Evolutionary conservation across 2,888 invertebrate genomes (phyloP).

Genomic region (Pterobdella sp.): DNA sequence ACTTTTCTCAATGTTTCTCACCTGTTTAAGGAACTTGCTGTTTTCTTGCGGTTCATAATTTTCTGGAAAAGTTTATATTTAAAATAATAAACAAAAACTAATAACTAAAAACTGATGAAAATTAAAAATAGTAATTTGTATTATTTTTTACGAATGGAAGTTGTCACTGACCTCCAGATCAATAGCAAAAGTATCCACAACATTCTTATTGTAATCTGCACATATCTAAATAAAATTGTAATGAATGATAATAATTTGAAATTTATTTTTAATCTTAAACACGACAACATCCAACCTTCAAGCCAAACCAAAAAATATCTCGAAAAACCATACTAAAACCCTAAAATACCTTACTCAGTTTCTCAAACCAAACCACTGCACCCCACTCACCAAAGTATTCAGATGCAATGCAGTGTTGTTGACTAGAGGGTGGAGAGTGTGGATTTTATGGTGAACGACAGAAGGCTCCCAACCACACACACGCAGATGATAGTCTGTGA

Average conservation of each 20-base stretch:
- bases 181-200: conserved; percentile 7
- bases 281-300: not conserved
- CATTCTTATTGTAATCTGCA: conserved; percentile 7
- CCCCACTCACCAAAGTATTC: not conserved
- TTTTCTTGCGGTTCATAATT: not conserved
- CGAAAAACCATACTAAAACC: not conserved
- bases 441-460: conserved; percentile 71
- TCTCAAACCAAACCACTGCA: too few relatives aligned
- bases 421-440: conserved; percentile 53
- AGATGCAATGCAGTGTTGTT: not conserved
- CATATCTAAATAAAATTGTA: too few relatives aligned
- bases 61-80: not conserved
- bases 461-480: conserved; percentile 91
- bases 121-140: not conserved
- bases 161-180: not conserved
- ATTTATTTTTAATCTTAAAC: not conserved
- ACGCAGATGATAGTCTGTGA: conserved; percentile 74
- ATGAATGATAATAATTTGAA: not conserved
- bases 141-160: not conserved
- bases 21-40: conserved; percentile 6
- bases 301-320: too few relatives aligned
- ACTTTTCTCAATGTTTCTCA: not conserved
- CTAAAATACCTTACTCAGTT: too few relatives aligned
- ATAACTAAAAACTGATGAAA: not conserved
- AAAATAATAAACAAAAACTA: not conserved